Evolutionary conservation across 2,113 vertebrate species (phyloP).

Genomic region (Misgurnus mizolepis): DNA sequence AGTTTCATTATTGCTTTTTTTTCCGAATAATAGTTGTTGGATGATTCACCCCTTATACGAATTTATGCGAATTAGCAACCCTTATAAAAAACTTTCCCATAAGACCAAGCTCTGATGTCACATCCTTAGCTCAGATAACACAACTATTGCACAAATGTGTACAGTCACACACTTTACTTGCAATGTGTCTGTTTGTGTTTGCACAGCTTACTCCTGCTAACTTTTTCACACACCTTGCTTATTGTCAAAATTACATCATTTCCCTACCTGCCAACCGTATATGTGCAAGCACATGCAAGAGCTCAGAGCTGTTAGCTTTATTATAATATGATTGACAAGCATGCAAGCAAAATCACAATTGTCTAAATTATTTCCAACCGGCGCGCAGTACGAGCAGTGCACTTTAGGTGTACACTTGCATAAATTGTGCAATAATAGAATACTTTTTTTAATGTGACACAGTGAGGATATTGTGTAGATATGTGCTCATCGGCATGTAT

Average conservation of each 20-base stretch:
- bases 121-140: constrained; percentile 21
- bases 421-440: neutral
- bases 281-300: constrained; percentile 24
- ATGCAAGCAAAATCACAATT: constrained; percentile 3
- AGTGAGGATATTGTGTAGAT: constrained; percentile 10
- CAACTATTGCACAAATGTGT: constrained; percentile 15
- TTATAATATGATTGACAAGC: constrained; percentile 6
- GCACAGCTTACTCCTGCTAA: constrained; percentile 4
- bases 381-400: neutral
- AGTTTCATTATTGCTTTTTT: too few species aligned
- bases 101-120: neutral
- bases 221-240: neutral
- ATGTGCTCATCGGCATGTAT: constrained; percentile 9
- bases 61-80: too few species aligned
- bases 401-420: too few species aligned
- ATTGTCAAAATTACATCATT: constrained; percentile 8
- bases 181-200: neutral
- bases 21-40: too few species aligned
- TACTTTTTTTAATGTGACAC: neutral
- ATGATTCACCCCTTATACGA: too few species aligned
- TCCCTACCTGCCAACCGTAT: neutral
- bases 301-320: neutral
- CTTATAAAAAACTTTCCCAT: too few species aligned
- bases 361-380: neutral
- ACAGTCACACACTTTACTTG: neutral